These are phyloP conservation scores for Panopea generosa DNA, from an alignment of 2,888 invertebrate species.

Conservation along the genomic window DNA sequence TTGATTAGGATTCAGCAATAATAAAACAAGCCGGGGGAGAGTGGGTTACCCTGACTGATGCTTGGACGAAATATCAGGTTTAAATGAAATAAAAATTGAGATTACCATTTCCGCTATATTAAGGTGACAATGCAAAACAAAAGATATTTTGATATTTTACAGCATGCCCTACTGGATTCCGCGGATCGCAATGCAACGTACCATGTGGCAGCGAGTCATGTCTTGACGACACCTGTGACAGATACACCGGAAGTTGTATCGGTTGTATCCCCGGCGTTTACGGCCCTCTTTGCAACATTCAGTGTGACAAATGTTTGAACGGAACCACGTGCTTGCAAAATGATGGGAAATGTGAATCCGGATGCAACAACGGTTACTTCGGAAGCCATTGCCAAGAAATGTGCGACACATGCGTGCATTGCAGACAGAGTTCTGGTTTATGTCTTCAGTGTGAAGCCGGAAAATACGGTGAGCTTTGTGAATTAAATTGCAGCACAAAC, in stretches of 20 bases:
- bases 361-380: constrained; percentile 36
- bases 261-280: constrained; percentile 41
- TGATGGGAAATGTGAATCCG: constrained; percentile 48
- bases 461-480: constrained; percentile 36
- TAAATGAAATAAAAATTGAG: too few relatives aligned
- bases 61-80: too few relatives aligned
- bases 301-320: constrained; percentile 28
- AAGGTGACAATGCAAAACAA: too few relatives aligned
- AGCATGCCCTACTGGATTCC: constrained; percentile 30
- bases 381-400: constrained; percentile 32
- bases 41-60: too few relatives aligned
- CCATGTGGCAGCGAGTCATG: constrained; percentile 40
- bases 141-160: constrained; percentile 18
- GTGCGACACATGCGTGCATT: constrained; percentile 44
- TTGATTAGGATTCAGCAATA: too few relatives aligned
- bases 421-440: constrained; percentile 29
- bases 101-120: too few relatives aligned
- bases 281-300: constrained; percentile 22
- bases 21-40: too few relatives aligned
- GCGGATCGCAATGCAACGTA: constrained; percentile 37
- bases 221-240: constrained; percentile 29
- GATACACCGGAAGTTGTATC: constrained; percentile 36
- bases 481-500: constrained; percentile 33
- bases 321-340: constrained; percentile 42
- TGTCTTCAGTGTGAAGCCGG: constrained; percentile 38